Evolutionary conservation across 2,888 invertebrate genomes (phyloP).

Genomic region (Prionchulus punctatus): DNA sequence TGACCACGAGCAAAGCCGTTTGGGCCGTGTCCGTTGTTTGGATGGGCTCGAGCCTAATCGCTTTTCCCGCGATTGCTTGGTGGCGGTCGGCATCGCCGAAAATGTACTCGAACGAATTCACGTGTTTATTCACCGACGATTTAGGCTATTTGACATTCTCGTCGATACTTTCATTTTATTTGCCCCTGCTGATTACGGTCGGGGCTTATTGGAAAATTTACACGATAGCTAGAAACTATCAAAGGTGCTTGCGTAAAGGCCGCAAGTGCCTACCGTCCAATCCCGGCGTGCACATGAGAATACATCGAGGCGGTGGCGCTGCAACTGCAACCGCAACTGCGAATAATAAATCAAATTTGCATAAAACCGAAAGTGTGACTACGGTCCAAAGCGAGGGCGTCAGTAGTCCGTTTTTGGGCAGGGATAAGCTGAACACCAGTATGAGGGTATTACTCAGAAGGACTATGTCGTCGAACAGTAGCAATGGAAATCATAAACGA

Average conservation of each 20-base stretch:
- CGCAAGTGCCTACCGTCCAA: constrained; percentile 41
- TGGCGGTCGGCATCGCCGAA: constrained; percentile 38
- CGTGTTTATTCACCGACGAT: constrained; percentile 87
- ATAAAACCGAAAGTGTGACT: too few species aligned
- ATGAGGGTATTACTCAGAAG: too few species aligned
- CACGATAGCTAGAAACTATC: constrained; percentile 77
- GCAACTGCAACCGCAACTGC: constrained; percentile 33
- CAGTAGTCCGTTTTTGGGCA: too few species aligned
- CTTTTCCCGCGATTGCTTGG: constrained; percentile 79
- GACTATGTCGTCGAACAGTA: too few species aligned
- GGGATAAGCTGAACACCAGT: too few species aligned
- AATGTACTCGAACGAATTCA: constrained; percentile 16
- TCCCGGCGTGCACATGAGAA: constrained; percentile 74
- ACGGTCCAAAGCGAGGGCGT: too few species aligned
- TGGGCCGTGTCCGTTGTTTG: constrained; percentile 79
- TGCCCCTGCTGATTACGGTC: constrained; percentile 89
- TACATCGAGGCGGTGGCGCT: constrained; percentile 53
- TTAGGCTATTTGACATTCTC: constrained; percentile 89
- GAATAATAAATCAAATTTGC: too few species aligned
- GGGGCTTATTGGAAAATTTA: constrained; percentile 94
- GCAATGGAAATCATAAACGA: too few species aligned
- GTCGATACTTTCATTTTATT: constrained; percentile 89
- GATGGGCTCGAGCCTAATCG: constrained; percentile 88
- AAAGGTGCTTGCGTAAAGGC: constrained; percentile 70
- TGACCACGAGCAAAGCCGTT: constrained; percentile 50